Evolutionary conservation across 2,797 vertebrate genomes (phyloP).

Genomic region (Gymnothorax javanicus): DNA sequence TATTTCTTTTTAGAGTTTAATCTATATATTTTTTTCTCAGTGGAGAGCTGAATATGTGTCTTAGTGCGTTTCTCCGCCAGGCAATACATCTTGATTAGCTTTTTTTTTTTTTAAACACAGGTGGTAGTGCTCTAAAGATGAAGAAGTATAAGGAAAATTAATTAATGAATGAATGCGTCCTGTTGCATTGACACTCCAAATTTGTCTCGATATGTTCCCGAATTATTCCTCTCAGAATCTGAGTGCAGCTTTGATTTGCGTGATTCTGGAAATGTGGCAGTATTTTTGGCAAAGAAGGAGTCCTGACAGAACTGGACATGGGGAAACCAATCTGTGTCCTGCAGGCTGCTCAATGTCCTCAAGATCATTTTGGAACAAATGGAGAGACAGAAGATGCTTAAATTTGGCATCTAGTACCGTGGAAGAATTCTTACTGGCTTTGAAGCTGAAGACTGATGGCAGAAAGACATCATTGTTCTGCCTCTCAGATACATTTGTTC

Average conservation of each 20-base stretch:
- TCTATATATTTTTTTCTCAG: neutral
- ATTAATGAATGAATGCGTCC: neutral
- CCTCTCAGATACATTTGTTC: conserved; percentile 36
- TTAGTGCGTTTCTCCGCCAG: neutral
- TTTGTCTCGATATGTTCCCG: neutral
- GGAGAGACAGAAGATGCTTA: conserved; percentile 17
- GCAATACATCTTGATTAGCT: neutral
- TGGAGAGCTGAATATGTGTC: neutral
- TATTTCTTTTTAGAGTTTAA: neutral
- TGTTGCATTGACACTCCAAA: neutral
- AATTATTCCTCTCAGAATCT: neutral
- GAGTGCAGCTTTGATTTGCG: neutral
- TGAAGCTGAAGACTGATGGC: conserved; percentile 39
- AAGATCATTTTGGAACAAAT: neutral
- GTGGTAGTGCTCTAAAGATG: neutral
- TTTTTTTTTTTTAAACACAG: neutral
- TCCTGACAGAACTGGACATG: neutral
- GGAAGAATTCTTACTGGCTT: neutral
- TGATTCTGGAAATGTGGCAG: neutral
- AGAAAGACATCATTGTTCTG: conserved; percentile 43
- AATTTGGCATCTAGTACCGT: conserved; percentile 6
- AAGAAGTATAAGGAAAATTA: neutral
- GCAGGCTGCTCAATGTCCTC: neutral
- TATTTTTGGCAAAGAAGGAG: neutral
- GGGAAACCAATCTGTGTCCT: conserved; percentile 6